Base-by-base conservation (phyloP, 2,797 vertebrate species). In the Scleropages formosus region DNA sequence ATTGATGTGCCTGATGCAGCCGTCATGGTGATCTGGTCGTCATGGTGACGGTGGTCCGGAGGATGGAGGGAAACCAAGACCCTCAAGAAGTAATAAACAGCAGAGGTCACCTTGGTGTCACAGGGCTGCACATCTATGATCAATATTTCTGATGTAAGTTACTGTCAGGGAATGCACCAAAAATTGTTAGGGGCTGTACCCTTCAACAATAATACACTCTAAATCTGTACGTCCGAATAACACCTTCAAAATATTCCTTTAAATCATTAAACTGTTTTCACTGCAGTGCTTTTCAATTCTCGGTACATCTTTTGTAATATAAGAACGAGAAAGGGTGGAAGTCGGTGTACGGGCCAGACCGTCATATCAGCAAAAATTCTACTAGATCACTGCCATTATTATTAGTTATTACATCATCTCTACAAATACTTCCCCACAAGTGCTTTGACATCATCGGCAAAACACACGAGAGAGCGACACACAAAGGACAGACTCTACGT, bases 81-180 rank as follows among this genome's bases (percentile, higher is more conserved):
- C 58, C 75, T 47, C 24, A 15, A 16, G 18, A 16, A 22, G 58
- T 31, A 24, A 12, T 20, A 31, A 61, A 58, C 44, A 60, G 51
- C 24, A 73, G 53, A 31, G 49, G 61, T 75, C 46, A 65, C 73
- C 60, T 64, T 20, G 20, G 49, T 75, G 53, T 61, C 44, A 77
- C 11, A 60, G 64, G 53, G 53, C 67, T 44, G 67, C 46, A 8
- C 62, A 62, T 24, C 22, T 47, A 16, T 64, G 47, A 31, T 22
- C n/a, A 15, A 76, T 49, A 26, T 53, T 24, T 63, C 47, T 51
- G 15, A 39, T 10, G 22, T 31, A 49, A 27, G 62, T 58, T 58
- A 58, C 53, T 58, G 12, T n/a, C 12, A 58, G 53, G 58, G 53
- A 53, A 3, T n/a, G 12, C 51, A 53, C 7, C 4, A 13, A 13